Conservation (phyloP, 2,797 vertebrate genomes). For the Syncerus caffer region DNA sequence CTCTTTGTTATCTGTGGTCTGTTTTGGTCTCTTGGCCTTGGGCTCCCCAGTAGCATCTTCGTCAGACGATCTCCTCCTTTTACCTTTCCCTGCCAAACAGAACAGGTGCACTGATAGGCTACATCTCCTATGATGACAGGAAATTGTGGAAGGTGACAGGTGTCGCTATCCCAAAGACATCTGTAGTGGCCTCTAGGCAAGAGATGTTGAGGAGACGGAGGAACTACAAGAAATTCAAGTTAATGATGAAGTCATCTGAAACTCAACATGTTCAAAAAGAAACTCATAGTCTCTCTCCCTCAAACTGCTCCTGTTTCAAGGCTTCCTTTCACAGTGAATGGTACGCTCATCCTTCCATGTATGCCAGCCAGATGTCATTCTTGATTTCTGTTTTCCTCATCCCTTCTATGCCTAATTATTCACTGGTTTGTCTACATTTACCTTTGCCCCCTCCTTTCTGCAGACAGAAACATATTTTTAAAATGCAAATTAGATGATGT, state of each 20-base stretch:
- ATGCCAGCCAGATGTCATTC: not conserved
- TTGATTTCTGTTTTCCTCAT: not conserved
- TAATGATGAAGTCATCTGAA: not conserved
- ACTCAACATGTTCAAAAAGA: not conserved
- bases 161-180: not conserved
- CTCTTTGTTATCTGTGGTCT: constrained; percentile 72
- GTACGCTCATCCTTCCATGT: not conserved
- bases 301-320: not conserved
- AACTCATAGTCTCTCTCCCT: not conserved
- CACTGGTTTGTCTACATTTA: not conserved
- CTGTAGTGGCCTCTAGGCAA: not conserved
- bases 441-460: not conserved
- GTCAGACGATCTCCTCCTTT: constrained; percentile 77
- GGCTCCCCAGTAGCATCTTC: constrained; percentile 71
- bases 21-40: constrained; percentile 78
- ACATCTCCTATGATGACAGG: not conserved
- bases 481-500: constrained; percentile 1
- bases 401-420: not conserved
- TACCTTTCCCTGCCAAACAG: constrained; percentile 79
- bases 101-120: not conserved
- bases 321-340: not conserved
- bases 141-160: not conserved
- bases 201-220: not conserved
- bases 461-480: not conserved
- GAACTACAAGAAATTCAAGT: not conserved